phyloP scores from a whole-genome alignment of 2,113 vertebrate species.

The Quiscalus mexicanus region DNA sequence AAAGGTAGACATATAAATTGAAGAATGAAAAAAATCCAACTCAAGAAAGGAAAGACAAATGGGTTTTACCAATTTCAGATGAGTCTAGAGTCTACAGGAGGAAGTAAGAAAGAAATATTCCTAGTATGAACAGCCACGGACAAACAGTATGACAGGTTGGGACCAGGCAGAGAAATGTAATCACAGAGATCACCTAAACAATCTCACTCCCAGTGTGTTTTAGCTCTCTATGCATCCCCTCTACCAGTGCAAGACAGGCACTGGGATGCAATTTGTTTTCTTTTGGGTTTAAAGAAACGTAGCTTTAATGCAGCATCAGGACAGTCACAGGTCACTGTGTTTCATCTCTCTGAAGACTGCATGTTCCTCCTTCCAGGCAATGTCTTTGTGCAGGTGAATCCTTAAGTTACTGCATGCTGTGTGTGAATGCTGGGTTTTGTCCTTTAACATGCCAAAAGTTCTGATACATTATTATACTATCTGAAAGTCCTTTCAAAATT shows the following conservation, averaged over 20 bases:
- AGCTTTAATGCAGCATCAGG: neutral
- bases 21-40: neutral
- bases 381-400: neutral
- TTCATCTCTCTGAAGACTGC: neutral
- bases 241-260: neutral
- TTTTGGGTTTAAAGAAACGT: neutral
- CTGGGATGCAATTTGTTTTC: neutral
- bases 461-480: neutral
- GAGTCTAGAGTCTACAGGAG: neutral
- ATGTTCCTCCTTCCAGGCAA: neutral
- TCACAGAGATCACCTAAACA: neutral
- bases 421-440: neutral
- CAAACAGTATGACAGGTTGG: neutral
- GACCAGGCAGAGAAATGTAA: neutral
- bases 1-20: neutral
- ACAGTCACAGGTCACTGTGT: rapidly evolving
- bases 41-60: neutral
- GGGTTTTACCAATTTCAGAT: neutral
- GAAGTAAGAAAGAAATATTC: neutral
- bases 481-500: neutral
- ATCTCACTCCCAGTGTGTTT: neutral
- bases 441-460: neutral
- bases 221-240: neutral
- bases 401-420: neutral
- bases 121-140: neutral